Evolutionary conservation across 2,888 invertebrate species (phyloP).

Genomic region (Cyaniris semiargus): DNA sequence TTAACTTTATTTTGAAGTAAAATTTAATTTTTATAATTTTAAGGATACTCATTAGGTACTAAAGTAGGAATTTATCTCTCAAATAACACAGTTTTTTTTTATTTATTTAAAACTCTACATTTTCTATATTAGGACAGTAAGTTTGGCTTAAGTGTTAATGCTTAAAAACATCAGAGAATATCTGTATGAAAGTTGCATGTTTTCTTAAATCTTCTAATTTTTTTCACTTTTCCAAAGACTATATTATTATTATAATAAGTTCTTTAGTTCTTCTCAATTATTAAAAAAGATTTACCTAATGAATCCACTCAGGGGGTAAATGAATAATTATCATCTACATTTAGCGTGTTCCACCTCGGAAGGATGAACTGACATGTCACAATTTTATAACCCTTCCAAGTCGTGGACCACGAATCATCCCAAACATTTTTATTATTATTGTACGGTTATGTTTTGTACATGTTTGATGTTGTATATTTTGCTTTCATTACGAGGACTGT

Average conservation of each 20-base stretch:
- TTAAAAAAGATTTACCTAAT: background rate
- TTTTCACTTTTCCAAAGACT: too few species aligned
- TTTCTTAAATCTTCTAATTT: too few species aligned
- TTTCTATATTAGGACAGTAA: too few species aligned
- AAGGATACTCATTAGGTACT: too few species aligned
- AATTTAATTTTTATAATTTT: too few species aligned
- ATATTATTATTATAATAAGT: too few species aligned
- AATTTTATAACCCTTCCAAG: background rate
- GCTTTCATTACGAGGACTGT: background rate
- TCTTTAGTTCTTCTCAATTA: background rate
- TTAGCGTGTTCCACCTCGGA: background rate
- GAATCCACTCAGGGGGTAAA: background rate
- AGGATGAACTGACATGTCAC: background rate
- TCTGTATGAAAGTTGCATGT: too few species aligned
- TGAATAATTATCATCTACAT: background rate
- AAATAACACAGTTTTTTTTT: too few species aligned
- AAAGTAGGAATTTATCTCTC: too few species aligned
- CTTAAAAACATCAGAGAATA: too few species aligned
- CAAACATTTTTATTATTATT: background rate
- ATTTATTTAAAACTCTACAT: too few species aligned
- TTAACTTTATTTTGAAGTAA: background rate
- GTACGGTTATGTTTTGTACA: background rate
- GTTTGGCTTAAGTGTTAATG: too few species aligned
- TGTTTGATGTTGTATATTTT: background rate
- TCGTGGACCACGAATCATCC: background rate